phyloP scores from a whole-genome alignment of 2,797 vertebrate genomes.

The Halcyon smyrnensis region DNA sequence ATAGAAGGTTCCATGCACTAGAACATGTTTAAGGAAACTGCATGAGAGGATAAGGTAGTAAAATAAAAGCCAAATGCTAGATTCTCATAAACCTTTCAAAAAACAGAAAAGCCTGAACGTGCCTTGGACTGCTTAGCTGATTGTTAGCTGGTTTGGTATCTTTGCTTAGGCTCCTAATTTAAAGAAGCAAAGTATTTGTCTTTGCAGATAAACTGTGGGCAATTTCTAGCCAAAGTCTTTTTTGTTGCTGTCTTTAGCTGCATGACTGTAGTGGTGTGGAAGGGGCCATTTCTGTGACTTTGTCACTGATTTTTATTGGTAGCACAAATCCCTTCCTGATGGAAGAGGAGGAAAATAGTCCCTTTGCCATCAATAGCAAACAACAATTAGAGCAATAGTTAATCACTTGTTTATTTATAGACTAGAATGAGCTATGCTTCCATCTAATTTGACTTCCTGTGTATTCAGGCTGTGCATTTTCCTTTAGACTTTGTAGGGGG shows the following conservation, averaged over 20 bases:
- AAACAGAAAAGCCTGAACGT: neutral
- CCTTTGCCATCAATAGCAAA: neutral
- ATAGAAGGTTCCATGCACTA: neutral
- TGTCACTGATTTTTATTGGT: neutral
- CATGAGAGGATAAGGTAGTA: neutral
- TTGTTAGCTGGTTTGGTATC: neutral
- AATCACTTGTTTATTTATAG: constrained; percentile 27
- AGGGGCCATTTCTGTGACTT: neutral
- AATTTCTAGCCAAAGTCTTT: neutral
- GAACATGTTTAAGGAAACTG: neutral
- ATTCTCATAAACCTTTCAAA: neutral
- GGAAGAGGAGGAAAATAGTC: neutral
- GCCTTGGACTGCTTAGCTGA: neutral
- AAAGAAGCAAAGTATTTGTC: neutral
- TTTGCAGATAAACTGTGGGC: neutral
- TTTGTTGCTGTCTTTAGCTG: neutral
- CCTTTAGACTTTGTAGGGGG: neutral
- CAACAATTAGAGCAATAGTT: constrained; percentile 13
- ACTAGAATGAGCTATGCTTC: neutral
- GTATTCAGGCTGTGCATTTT: neutral
- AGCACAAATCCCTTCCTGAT: neutral
- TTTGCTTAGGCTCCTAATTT: neutral
- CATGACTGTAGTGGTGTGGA: neutral
- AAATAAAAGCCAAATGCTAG: neutral
- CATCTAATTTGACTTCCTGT: constrained; percentile 17